These are phyloP conservation scores for Sarcoramphus papa DNA, from an alignment of 2,797 vertebrate species.

Conservation along the genomic window DNA sequence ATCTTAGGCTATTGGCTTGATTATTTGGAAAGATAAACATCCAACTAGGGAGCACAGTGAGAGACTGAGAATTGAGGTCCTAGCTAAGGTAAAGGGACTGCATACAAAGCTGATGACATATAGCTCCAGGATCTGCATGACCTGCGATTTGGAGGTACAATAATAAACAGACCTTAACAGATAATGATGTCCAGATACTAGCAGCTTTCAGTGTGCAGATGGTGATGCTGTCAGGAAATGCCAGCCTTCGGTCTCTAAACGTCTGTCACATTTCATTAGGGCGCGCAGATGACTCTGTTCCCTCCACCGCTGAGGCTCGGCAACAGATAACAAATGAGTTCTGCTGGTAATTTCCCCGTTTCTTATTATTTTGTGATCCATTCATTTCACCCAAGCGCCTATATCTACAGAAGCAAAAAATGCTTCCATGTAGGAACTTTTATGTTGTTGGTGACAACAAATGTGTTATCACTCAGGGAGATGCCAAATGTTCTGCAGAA, in stretches of 20 bases:
- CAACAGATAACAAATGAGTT: neutral
- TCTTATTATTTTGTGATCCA: neutral
- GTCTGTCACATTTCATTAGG: slow-evolving; percentile 38
- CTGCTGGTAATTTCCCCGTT: neutral
- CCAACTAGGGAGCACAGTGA: accelerated
- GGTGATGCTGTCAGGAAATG: slow-evolving; percentile 27
- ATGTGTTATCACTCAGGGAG: neutral
- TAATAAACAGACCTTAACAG: neutral
- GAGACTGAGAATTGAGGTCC: neutral
- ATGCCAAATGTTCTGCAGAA: neutral
- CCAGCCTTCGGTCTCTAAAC: neutral
- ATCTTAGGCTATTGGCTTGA: neutral
- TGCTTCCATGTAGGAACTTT: neutral
- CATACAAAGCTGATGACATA: accelerated
- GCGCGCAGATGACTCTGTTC: neutral
- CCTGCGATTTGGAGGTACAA: neutral
- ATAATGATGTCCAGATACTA: neutral
- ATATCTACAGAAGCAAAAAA: neutral
- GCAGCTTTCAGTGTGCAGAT: slow-evolving; percentile 18
- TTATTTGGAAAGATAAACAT: neutral
- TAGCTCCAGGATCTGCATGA: neutral
- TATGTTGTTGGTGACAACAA: neutral
- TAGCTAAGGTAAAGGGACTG: neutral
- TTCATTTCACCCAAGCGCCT: neutral
- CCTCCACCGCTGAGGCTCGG: neutral